Conservation (phyloP, 2,797 vertebrate genomes). For the Prunella strophiata region DNA sequence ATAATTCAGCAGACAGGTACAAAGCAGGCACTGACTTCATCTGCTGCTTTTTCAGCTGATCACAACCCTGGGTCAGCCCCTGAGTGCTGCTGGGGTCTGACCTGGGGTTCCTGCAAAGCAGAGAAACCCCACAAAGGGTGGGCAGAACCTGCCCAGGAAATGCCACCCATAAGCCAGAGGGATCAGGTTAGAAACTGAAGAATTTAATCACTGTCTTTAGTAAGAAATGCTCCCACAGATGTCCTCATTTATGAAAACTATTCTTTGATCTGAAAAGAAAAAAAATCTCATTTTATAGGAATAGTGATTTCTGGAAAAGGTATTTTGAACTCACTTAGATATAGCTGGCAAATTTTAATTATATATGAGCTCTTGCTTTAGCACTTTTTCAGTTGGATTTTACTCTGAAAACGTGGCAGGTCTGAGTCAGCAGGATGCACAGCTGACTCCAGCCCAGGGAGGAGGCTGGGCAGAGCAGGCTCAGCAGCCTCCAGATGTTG, state of each 20-base stretch:
- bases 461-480: neutral
- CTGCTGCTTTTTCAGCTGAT: neutral
- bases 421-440: constrained; percentile 59
- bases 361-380: constrained; percentile 56
- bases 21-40: neutral
- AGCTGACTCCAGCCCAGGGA: neutral
- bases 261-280: constrained; percentile 1
- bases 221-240: constrained; percentile 32
- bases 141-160: constrained; percentile 8
- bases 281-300: constrained; percentile 28
- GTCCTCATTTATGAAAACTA: neutral
- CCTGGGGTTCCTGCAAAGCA: neutral
- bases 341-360: constrained; percentile 59
- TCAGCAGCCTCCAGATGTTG: constrained; percentile 10
- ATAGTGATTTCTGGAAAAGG: constrained; percentile 25
- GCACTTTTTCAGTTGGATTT: constrained; percentile 63
- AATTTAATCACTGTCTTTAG: constrained; percentile 36
- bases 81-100: neutral
- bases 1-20: neutral
- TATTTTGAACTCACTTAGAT: constrained; percentile 63
- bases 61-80: neutral
- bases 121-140: rapidly evolving
- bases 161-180: constrained; percentile 14
- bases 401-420: neutral
- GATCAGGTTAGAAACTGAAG: neutral